Evolutionary conservation across 2,888 invertebrate species (phyloP), one percentile per base, ranked within the genome.

Genomic region (Lycaena phlaeas): DNA sequence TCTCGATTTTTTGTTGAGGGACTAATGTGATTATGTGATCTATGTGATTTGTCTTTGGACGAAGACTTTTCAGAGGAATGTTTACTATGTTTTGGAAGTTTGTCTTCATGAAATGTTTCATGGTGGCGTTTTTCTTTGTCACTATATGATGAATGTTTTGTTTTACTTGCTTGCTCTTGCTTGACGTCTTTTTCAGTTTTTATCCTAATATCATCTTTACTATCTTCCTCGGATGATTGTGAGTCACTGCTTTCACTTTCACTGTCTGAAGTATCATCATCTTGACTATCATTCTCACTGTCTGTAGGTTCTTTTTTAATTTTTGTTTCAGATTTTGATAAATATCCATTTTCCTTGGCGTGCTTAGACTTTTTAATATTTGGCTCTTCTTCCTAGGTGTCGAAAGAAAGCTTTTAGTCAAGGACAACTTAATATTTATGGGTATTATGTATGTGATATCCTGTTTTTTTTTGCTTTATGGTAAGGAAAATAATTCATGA

Each of bases 321-420:
- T 48, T 57, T 52, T 4, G 55, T 39, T 42, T 59, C 54, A 29
- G 57, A 42, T 49, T 61, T 67, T 40, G 51, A 59, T 46, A 61
- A 64, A 42, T 60, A 53, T 44, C 68, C 65, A 54, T 64, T 66
- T 41, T 71, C 66, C 58, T 61, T 72, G 41, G 59, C 57, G 42
- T 66, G 52, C 56, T 67, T 76, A 29, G 59, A 63, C 52, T 69
- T 74, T 47, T 75, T 77, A 28, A 48, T 46, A 43, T 66, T 58
- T 27, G 62, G 54, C 44, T 77, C 68, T 46, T 81, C 79, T 39
- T 81, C 77, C 79, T 81, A 38, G 34, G n/a, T n/a, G n/a, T n/a
- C n/a, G n/a, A n/a, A n/a, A n/a, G n/a, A n/a, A n/a, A n/a, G n/a
- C n/a, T n/a, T n/a, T n/a, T n/a, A n/a, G n/a, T n/a, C n/a, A n/a